phyloP scores from a whole-genome alignment of 2,888 invertebrate species.

The Temnothorax unifasciatus region DNA sequence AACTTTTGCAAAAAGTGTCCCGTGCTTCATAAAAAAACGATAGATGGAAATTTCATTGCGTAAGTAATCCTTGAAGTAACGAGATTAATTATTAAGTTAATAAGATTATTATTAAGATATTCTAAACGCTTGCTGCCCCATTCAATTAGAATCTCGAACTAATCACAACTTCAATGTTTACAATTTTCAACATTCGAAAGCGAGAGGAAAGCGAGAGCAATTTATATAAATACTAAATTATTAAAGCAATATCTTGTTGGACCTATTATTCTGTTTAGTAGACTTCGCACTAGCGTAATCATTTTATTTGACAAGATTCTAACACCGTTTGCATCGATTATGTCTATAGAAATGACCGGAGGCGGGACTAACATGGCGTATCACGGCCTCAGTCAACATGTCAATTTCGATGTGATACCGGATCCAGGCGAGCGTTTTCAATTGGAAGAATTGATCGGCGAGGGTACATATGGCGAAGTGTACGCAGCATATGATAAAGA shows the following conservation, averaged over 20 bases:
- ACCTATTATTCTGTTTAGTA: neutral
- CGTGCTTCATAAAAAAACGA: neutral
- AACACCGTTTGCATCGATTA: neutral
- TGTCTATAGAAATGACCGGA: conserved; percentile 81
- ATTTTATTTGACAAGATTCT: neutral
- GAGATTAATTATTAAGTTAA: neutral
- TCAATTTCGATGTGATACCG: conserved; percentile 90
- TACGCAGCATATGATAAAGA: conserved; percentile 90
- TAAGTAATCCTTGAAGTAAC: conserved; percentile 11
- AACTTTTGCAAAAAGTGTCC: conserved; percentile 20
- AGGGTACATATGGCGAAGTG: conserved; percentile 94
- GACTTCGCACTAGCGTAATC: neutral
- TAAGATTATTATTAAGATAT: neutral
- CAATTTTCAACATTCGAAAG: neutral
- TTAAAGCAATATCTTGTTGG: neutral
- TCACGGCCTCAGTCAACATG: conserved; percentile 90
- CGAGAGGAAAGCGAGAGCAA: neutral
- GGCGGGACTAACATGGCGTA: conserved; percentile 87
- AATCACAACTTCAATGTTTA: neutral
- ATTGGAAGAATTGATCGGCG: conserved; percentile 92
- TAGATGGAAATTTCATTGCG: neutral
- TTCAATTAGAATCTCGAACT: neutral
- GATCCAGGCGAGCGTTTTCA: conserved; percentile 91
- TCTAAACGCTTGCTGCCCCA: neutral
- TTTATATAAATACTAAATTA: neutral